A percentile compares a stretch with the other conserved stretches of the same genome.
phyloP scores from a whole-genome alignment of 92 coral and sea anemone species.

The Porites cylindrica region DNA sequence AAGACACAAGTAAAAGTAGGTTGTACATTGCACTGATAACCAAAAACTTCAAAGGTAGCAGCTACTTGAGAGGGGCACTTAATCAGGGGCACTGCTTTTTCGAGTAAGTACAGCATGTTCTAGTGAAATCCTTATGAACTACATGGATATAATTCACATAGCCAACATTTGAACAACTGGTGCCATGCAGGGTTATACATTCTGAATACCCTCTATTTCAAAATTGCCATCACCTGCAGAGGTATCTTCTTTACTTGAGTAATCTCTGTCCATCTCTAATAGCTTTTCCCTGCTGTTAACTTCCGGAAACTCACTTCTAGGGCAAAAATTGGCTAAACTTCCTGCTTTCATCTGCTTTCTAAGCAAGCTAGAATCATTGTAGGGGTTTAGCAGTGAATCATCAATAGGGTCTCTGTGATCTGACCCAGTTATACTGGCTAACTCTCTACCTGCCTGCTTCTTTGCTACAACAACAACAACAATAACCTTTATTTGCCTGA shows the following conservation, averaged over 20 bases:
- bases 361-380: background rate
- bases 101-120: too few species aligned
- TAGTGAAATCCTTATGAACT: too few species aligned
- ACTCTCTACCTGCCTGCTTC: background rate
- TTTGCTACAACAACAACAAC: background rate
- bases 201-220: background rate
- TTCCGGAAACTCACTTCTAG: slow-evolving; percentile 11
- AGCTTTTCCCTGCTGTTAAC: background rate
- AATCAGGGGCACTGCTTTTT: too few species aligned
- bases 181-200: background rate
- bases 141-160: too few species aligned
- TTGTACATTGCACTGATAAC: too few species aligned
- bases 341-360: slow-evolving; percentile 28
- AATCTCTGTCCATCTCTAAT: background rate
- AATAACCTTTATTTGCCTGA: too few species aligned
- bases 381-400: background rate
- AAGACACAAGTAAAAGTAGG: too few species aligned
- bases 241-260: background rate
- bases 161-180: too few species aligned
- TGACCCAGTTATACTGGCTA: background rate
- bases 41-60: too few species aligned
- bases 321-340: slow-evolving; percentile 48
- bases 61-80: too few species aligned
- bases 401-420: background rate
- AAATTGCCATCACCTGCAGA: background rate